phyloP scores from a whole-genome alignment of 2,113 vertebrate species.

The Prinia subflava region DNA sequence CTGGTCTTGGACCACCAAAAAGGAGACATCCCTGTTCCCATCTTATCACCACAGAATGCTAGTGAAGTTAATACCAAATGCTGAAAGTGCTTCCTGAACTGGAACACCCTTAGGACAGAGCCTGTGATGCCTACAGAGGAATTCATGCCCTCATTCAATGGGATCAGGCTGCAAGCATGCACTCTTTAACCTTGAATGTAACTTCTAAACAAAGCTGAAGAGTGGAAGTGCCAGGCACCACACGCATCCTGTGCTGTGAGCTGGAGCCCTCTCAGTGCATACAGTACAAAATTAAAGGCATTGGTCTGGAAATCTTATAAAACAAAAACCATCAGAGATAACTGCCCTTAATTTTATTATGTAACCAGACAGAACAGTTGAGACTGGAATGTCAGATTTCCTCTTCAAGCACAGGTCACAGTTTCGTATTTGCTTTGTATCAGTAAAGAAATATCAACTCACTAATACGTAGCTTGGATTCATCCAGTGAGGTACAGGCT shows the following conservation, averaged over 20 bases:
- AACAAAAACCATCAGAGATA: slow-evolving; percentile 40
- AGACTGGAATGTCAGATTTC: slow-evolving; percentile 58
- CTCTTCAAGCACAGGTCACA: slow-evolving; percentile 27
- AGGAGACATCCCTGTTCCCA: not conserved
- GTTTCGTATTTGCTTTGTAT: slow-evolving; percentile 47
- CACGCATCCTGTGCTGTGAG: not conserved
- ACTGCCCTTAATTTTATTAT: slow-evolving; percentile 64
- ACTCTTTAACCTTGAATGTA: not conserved
- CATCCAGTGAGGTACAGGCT: slow-evolving; percentile 16
- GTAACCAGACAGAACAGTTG: slow-evolving; percentile 48
- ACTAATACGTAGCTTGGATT: slow-evolving; percentile 2
- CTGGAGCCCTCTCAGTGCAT: not conserved
- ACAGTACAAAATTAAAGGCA: not conserved
- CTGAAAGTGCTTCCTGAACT: not conserved
- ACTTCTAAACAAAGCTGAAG: not conserved
- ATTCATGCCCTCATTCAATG: not conserved
- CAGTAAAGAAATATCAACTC: slow-evolving; percentile 15
- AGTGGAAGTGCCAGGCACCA: not conserved
- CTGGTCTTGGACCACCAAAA: not conserved
- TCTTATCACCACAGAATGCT: not conserved
- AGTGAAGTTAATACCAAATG: not conserved
- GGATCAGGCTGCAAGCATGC: not conserved
- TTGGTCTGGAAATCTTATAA: not conserved
- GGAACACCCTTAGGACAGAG: not conserved
- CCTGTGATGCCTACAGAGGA: not conserved